A percentile compares a stretch with the other conserved stretches of the same genome.
These are phyloP conservation scores for Pheosia gnoma DNA, from an alignment of 2,888 invertebrate species.

Conservation along the genomic window DNA sequence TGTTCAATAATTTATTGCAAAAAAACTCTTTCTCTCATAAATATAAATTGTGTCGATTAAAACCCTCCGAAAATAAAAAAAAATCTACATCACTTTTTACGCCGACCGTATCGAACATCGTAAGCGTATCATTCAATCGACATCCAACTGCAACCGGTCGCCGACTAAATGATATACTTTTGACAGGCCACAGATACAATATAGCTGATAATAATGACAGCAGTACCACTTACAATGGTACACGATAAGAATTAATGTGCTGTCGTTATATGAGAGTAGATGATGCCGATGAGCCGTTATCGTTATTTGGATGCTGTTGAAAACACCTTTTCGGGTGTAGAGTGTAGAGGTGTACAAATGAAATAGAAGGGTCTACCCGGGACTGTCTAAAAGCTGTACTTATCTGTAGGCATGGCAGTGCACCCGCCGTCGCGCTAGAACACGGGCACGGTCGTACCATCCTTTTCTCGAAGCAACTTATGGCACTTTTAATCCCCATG, in stretches of 20 bases:
- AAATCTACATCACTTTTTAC: conserved; percentile 2
- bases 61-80: no score
- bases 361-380: no score
- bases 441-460: no score
- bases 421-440: no score
- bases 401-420: no score
- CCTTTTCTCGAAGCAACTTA: no score
- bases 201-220: conserved; percentile 63
- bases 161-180: conserved; percentile 65
- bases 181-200: conserved; percentile 69
- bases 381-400: no score
- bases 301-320: background rate
- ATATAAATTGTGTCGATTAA: background rate
- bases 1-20: no score
- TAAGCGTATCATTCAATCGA: conserved; percentile 40
- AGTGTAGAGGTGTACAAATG: no score
- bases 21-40: no score
- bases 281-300: conserved; percentile 13
- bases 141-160: conserved; percentile 47
- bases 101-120: conserved; percentile 17
- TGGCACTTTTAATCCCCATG: no score
- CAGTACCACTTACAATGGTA: conserved; percentile 49
- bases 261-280: conserved; percentile 34
- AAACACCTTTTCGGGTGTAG: background rate
- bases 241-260: conserved; percentile 44